phyloP scores from a whole-genome alignment of 2,797 vertebrate species.

The Xenops minutus region DNA sequence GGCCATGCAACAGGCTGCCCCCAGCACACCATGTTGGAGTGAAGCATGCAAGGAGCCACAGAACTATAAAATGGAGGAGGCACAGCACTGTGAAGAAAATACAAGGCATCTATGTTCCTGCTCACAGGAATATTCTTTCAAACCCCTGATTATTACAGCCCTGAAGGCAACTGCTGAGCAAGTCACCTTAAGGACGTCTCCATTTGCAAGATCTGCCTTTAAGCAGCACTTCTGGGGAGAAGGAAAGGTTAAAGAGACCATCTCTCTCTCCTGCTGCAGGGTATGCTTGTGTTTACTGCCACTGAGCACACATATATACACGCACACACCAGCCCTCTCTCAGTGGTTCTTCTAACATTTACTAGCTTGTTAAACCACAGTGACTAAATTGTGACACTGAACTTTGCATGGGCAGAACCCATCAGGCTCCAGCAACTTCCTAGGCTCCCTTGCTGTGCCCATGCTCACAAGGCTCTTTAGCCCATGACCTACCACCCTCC shows the following conservation, averaged over 20 bases:
- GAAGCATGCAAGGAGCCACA: neutral
- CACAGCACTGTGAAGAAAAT: neutral
- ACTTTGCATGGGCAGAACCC: neutral
- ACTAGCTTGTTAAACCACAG: neutral
- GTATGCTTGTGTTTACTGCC: neutral
- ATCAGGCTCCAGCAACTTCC: neutral
- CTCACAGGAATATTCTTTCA: neutral
- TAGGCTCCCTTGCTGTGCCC: neutral
- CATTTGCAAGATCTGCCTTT: neutral
- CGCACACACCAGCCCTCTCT: neutral
- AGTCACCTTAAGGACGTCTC: neutral
- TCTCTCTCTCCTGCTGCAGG: neutral
- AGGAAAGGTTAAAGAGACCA: neutral
- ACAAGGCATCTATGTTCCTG: neutral
- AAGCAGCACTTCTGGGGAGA: neutral
- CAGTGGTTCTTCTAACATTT: neutral
- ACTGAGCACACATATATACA: neutral
- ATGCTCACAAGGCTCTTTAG: neutral
- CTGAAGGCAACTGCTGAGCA: neutral
- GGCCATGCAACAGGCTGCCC: neutral
- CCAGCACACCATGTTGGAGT: neutral
- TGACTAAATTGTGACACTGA: fast-evolving
- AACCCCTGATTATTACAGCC: neutral
- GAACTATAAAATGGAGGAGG: neutral
- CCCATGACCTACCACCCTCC: neutral